A percentile compares a stretch with the other conserved stretches of the same genome.
Evolutionary conservation across 1,140 invertebrate genomes (phyloP).

Genomic region (Plodia interpunctella): DNA sequence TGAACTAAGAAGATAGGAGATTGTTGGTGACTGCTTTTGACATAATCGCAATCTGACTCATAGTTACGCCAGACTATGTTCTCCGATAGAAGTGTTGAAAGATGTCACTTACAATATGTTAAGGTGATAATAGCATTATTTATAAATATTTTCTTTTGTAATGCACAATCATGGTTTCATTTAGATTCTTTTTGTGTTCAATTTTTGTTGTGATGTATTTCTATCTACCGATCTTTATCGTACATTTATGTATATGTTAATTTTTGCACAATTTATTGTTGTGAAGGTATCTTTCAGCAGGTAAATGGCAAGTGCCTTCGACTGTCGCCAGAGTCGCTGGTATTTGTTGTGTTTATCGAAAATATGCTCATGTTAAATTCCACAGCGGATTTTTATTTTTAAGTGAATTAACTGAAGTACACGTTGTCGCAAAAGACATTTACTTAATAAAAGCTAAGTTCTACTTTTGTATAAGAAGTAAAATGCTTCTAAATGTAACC

Average conservation of each 20-base stretch:
- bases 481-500: conserved; percentile 71
- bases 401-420: conserved; percentile 63
- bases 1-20: conserved; percentile 49
- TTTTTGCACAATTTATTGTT: conserved; percentile 60
- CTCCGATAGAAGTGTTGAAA: conserved; percentile 24
- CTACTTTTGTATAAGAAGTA: conserved; percentile 64
- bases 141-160: conserved; percentile 50
- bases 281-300: conserved; percentile 25
- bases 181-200: conserved; percentile 44
- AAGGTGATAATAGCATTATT: conserved; percentile 69
- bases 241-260: conserved; percentile 60
- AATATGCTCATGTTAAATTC: conserved; percentile 50
- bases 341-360: conserved; percentile 24
- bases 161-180: conserved; percentile 67
- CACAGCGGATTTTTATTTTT: conserved; percentile 55
- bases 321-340: conserved; percentile 55
- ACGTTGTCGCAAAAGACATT: conserved; percentile 69
- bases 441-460: conserved; percentile 63
- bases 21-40: conserved; percentile 35
- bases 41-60: conserved; percentile 19
- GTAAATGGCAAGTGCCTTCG: conserved; percentile 25
- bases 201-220: conserved; percentile 34
- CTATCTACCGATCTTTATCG: conserved; percentile 33
- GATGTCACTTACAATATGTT: conserved; percentile 33
- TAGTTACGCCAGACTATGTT: conserved; percentile 57